Conservation (phyloP, 30 jellyfish, hydroid and myxozoan genomes). For the Aurelia sp. region DNA sequence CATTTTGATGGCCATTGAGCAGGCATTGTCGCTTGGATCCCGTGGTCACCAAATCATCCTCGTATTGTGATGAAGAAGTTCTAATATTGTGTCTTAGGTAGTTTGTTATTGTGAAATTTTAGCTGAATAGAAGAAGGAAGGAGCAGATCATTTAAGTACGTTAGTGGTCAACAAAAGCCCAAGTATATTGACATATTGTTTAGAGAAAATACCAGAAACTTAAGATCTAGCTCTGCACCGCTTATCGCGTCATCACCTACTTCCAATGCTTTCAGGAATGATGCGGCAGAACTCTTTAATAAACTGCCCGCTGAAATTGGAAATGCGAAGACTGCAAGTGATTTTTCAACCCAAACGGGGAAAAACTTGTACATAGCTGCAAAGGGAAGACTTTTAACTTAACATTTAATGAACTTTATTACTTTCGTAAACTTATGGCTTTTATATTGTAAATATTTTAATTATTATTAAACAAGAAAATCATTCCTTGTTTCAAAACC, state of each 20-base stretch:
- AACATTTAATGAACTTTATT: background rate
- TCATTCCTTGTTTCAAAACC: too few relatives aligned
- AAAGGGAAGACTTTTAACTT: slow-evolving; percentile 12
- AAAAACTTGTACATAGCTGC: background rate
- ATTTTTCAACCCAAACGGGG: slow-evolving; percentile 40
- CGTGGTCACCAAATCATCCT: too few relatives aligned
- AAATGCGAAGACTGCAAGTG: slow-evolving; percentile 26
- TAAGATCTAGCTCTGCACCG: too few relatives aligned
- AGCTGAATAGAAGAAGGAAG: too few relatives aligned
- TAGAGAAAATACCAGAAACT: slow-evolving; percentile 7
- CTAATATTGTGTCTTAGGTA: too few relatives aligned
- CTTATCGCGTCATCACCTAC: too few relatives aligned
- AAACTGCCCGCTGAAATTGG: slow-evolving; percentile 58
- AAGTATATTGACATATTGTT: slow-evolving; percentile 11
- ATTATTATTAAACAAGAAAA: too few relatives aligned
- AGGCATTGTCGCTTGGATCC: too few relatives aligned
- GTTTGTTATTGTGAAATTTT: too few relatives aligned
- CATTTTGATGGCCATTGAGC: too few relatives aligned
- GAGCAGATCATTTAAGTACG: slow-evolving; percentile 24
- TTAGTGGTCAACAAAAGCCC: slow-evolving; percentile 8
- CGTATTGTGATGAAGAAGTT: too few relatives aligned
- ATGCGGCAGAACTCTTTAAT: too few relatives aligned
- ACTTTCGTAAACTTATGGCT: background rate
- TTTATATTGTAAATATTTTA: background rate
- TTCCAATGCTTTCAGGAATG: slow-evolving; percentile 36